Base-by-base conservation (phyloP, 2,113 vertebrate species). In the Pterophyllum scalare region DNA sequence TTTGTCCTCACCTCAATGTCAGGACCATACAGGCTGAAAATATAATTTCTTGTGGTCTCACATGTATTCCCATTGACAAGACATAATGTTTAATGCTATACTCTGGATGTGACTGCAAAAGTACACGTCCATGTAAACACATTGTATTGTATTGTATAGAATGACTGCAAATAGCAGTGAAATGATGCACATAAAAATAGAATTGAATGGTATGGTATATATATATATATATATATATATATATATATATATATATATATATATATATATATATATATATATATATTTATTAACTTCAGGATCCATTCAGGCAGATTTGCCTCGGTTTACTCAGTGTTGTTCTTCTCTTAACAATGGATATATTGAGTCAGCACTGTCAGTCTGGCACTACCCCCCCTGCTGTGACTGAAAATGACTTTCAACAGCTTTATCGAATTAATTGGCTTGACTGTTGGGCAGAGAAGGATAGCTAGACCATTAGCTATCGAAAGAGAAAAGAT, bases 361-460 rank as follows among this genome's bases (percentile, higher is more conserved):
- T 28, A 78, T 85, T 49, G 86, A 89, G 86, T 88, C 83, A 80
- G 52, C n/a, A 28, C 89, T 85, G 85, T 87, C 87, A 80, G 64
- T 88, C 80, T 85, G 85, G 87, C 87, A 80, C 80, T 84, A 79
- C 19, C 24, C 82, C 59, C 43, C 88, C 83, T 7, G 56, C 90
- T 82, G 89, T 5, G 79, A 40, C 82, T 59, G 79, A 89, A 91
- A 94, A 93, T 93, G 58, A 89, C 87, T 93, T 93, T 89, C 81
- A 91, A 91, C 85, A 89, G 90, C 90, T 91, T 93, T 86, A 93
- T 94, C 82, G 67, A 91, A 90, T 90, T 92, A 94, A 94, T 94
- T 94, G 92, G 82, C 79, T 88, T 80, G 82, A 82, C 88, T 90
- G 90, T 87, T 83, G 82, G 82, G 87, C 75, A 77, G 82, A 87